Base-by-base conservation (phyloP, 2,797 vertebrate genomes). In the Heterohyrax brucei region DNA sequence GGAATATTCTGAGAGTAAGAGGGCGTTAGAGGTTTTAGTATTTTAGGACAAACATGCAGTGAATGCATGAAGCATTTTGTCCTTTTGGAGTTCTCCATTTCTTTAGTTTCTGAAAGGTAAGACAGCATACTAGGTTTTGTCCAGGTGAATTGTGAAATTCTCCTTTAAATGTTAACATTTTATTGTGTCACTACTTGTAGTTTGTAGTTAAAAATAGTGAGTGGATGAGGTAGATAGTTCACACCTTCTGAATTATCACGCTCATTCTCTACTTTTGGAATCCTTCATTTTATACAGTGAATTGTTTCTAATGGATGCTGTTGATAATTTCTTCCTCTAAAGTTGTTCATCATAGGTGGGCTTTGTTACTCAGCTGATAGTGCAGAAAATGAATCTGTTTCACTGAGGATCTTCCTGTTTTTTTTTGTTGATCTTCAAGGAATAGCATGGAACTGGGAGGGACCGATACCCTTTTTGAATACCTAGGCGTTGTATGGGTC, bases 11-110 rank as follows among this genome's bases (percentile, higher is more conserved):
- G 50, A 39, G 44, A 48, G 46, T 59, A 3, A 2, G 10, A 75
- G 39, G 56, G 46, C 88, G 59, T 26, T 1, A 30, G 85, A 28
- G 10, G 39, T 93, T 64, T 46, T 68, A 5, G 56, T 68, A 18
- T 96, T 89, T 89, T 62, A 75, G 84, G 24, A 91, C 46, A 89
- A 70, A 64, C 62, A n/a, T 53, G 83, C n/a, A 76, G 4, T 61
- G 39, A 33, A 48, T 44, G 10, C n/a, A 24, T 4, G 53, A 33
- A 13, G 24, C 8, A 2, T 72, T 56, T 83, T 28, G 21, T 81
- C 13, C 30, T 72, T 62, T 70, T 4, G 10, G 10, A 9, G 5
- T 16, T 61, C 6, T 70, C 33, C n/a, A 18, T 75, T 80, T 87
- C 4, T 88, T 66, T 48, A 39, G 48, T 79, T 94, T 95, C 77